A percentile compares a stretch with the other conserved stretches of the same genome.
Evolutionary conservation across 2,797 vertebrate genomes (phyloP).

Genomic region (Periophthalmus magnuspinnatus): DNA sequence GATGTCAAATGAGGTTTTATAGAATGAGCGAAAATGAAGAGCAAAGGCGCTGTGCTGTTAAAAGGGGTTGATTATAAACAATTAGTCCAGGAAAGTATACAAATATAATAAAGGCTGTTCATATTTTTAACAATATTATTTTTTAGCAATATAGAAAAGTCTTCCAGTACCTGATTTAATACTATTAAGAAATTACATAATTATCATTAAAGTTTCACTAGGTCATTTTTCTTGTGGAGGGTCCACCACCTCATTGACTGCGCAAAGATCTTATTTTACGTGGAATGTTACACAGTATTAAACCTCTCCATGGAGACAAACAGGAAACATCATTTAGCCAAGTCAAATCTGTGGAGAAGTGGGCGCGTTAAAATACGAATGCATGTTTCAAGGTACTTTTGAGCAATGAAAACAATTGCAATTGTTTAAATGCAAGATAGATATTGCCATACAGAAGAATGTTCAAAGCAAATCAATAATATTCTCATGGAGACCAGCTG

Average conservation of each 20-base stretch:
- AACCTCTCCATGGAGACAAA: not conserved
- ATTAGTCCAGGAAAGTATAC: not conserved
- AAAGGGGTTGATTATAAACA: conserved; percentile 1
- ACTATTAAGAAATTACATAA: not conserved
- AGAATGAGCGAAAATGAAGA: conserved; percentile 1
- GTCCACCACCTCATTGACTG: not conserved
- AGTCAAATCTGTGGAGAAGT: not conserved
- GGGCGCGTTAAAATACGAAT: no score
- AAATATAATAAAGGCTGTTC: not conserved
- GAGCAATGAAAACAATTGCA: not conserved
- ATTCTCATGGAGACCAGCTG: not conserved
- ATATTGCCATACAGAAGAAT: not conserved
- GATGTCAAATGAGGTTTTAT: conserved; percentile 20
- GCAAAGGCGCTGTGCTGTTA: not conserved
- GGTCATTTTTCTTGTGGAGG: not conserved
- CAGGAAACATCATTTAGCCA: not conserved
- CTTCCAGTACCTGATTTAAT: not conserved
- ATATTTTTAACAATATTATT: not conserved
- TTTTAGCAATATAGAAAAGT: not conserved
- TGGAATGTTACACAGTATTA: not conserved
- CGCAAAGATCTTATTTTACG: not conserved
- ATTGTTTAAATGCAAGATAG: not conserved
- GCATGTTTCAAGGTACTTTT: not conserved
- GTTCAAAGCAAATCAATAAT: not conserved
- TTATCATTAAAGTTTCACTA: not conserved